Base-by-base conservation (phyloP, 2,113 vertebrate genomes). In the Chloropsis cyanopogon region DNA sequence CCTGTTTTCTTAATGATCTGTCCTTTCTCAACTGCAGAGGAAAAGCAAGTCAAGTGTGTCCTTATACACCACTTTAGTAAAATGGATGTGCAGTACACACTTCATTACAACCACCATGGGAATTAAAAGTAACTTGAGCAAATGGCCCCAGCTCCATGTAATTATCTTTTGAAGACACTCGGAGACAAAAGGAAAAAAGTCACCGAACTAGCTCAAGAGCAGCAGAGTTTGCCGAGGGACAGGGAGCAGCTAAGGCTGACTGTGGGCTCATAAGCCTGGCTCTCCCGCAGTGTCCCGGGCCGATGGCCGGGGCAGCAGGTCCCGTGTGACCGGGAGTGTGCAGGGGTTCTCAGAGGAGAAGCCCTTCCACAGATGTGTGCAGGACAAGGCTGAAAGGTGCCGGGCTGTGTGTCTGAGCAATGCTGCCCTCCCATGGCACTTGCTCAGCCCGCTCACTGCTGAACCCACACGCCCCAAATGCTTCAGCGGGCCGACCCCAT, bases 71-170 rank as follows among this genome's bases (percentile, higher is more conserved):
- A 72, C 93, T 96, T 95, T 82, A 95, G 89, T 68, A 93, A 96
- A 95, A 96, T 76, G 70, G 69, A 94, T 95, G 94, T 92, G 93
- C 86, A 69, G 65, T 50, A 85, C 57, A 85, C 81, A 92, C 77
- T 91, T 79, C 91, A 82, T 95, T 95, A 92, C 41, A 84, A 53
- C 65, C 31, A 1, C 77, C 86, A 50, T 2, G 64, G 86, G 91
- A 88, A 95, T 92, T 93, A 95, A 82, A 92, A 95, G 77, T 82
- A 94, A 84, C 94, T 93, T 87, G 53, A 95, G 89, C 86, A 95
- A 96, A 92, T 53, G 81, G 86, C 72, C 83, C 41, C 61, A 82
- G 63, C 65, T 96, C 77, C 56, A 56, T n/a, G 24, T 71, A 94
- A 94, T 95, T 93, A 92, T 86, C 44, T 91, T 91, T 72, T 53